Conservation (phyloP, 1,140 invertebrate genomes). For the Samia ricini region DNA sequence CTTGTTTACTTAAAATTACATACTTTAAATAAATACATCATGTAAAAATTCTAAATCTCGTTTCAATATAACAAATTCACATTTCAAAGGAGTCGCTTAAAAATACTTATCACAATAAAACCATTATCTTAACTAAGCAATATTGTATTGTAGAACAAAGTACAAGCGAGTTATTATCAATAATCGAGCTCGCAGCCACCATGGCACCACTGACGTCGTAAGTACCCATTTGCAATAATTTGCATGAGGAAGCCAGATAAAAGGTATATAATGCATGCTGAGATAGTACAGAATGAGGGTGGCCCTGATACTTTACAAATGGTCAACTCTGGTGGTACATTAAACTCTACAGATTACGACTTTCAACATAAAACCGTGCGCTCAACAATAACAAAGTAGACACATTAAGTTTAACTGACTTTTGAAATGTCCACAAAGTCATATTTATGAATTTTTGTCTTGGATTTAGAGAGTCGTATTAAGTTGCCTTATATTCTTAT, state of each 20-base stretch:
- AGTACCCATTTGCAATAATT: conserved; percentile 57
- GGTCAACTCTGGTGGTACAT: conserved; percentile 25
- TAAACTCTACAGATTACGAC: conserved; percentile 38
- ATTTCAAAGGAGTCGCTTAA: not conserved
- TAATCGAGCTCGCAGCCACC: not conserved
- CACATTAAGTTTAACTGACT: not conserved
- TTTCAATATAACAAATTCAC: not conserved
- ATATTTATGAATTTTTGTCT: not conserved
- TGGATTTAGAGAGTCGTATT: not conserved
- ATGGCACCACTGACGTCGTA: conserved; percentile 16
- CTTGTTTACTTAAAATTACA: no score
- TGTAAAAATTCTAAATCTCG: not conserved
- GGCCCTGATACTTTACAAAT: conserved; percentile 35
- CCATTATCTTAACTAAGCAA: not conserved
- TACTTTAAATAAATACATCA: no score
- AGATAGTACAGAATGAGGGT: conserved; percentile 34
- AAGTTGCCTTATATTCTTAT: not conserved
- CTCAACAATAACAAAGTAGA: conserved; percentile 1
- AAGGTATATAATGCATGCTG: conserved; percentile 36
- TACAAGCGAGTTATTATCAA: not conserved
- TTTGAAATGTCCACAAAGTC: not conserved
- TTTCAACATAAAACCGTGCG: conserved; percentile 5
- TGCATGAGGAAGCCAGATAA: conserved; percentile 62
- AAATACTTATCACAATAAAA: not conserved
- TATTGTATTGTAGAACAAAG: not conserved